These are phyloP conservation scores for Haliclona indistincta DNA, from an alignment of 37 sponge, comb jelly and placozoan genomes.

Conservation along the genomic window DNA sequence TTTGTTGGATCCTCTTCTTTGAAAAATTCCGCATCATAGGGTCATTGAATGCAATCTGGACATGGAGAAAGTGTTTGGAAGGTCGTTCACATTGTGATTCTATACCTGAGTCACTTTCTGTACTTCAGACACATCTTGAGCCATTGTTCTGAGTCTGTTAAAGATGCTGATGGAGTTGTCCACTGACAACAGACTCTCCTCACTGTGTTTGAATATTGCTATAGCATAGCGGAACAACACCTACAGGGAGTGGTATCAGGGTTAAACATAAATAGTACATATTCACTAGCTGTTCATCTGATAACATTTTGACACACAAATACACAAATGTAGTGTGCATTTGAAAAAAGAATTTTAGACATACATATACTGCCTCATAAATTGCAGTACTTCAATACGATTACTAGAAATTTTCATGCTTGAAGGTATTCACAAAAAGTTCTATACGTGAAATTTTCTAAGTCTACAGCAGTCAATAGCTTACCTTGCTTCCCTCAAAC, in stretches of 20 bases:
- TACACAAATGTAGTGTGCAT: too few relatives aligned
- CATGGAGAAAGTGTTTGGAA: background rate
- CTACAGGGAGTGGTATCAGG: constrained; percentile 71
- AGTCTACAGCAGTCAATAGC: too few relatives aligned
- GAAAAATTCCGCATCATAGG: constrained; percentile 30
- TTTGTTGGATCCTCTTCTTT: constrained; percentile 1
- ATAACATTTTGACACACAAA: background rate
- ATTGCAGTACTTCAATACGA: too few relatives aligned
- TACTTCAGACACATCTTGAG: constrained; percentile 53
- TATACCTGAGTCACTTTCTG: constrained; percentile 58
- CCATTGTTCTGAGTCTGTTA: constrained; percentile 77
- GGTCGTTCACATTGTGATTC: background rate
- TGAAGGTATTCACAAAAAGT: too few relatives aligned
- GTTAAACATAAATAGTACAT: background rate
- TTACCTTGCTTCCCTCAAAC: constrained; percentile 77
- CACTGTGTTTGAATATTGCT: constrained; percentile 91
- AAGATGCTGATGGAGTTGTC: constrained; percentile 73
- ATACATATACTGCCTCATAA: too few relatives aligned
- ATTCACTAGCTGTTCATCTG: too few relatives aligned
- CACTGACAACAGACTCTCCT: constrained; percentile 64
- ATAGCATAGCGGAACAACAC: constrained; percentile 94
- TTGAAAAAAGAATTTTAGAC: too few relatives aligned
- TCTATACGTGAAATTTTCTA: too few relatives aligned
- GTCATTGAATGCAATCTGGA: constrained; percentile 79
- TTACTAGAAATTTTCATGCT: too few relatives aligned